Percentiles rank a stretch among this genome's conserved stretches.
phyloP scores from a whole-genome alignment of 2,797 vertebrate genomes.

The Helicolenus hilgendorfi region DNA sequence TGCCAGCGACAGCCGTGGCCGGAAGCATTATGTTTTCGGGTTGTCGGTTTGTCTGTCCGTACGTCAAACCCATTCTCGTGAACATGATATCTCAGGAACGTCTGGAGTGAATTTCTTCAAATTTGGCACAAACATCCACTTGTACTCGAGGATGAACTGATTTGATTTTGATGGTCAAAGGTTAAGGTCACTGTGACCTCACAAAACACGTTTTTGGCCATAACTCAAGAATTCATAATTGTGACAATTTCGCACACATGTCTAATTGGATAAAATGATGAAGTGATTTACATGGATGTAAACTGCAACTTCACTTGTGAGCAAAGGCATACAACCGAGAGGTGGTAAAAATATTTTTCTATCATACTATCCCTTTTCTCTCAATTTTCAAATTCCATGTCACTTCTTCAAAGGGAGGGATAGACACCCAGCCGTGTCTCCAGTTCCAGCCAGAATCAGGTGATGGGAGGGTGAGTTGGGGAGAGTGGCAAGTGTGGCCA shows the following conservation, averaged over 20 bases:
- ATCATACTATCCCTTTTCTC: background rate
- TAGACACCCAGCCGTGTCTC: background rate
- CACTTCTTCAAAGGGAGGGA: constrained; percentile 21
- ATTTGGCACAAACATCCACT: background rate
- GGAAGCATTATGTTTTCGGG: background rate
- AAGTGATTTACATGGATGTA: background rate
- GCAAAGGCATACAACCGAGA: background rate
- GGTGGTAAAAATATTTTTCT: background rate
- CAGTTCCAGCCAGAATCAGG: background rate
- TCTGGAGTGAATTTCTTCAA: background rate
- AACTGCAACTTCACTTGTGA: background rate
- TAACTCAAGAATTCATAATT: background rate
- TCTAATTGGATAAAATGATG: background rate
- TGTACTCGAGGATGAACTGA: background rate
- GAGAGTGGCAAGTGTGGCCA: background rate
- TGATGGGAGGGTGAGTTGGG: background rate
- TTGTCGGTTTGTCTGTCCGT: background rate
- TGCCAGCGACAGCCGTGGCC: too few relatives aligned
- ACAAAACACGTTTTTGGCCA: background rate
- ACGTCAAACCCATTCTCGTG: background rate
- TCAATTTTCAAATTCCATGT: constrained; percentile 13
- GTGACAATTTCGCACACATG: background rate
- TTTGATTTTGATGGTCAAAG: background rate
- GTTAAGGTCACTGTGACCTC: background rate
- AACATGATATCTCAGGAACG: background rate